Base-by-base conservation (phyloP, 2,888 invertebrate genomes). In the Hoplodrina ambigua region DNA sequence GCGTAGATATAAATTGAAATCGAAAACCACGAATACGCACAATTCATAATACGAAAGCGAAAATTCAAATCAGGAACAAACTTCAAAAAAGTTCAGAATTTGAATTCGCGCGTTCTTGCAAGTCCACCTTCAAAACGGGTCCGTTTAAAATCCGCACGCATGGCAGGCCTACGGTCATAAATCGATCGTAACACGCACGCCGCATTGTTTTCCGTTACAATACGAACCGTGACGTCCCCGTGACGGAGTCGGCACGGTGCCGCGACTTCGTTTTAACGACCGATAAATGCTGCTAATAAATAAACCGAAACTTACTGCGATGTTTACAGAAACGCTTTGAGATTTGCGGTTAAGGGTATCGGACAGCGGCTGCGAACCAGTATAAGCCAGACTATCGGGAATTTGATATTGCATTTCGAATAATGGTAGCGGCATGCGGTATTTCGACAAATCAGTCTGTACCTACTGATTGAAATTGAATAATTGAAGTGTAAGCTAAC, bases 231-330 rank as follows among this genome's bases (percentile, higher is more conserved):
- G 89, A 90, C 88, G 90, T 88, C 86, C 78, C 87, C 89, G 85
- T 88, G 89, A 88, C 91, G 89, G 85, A 84, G 84, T 82, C 80
- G 85, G 86, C 85, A 82, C 83, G 74, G 83, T 86, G 89, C 89
- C 85, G 86, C 86, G 75, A 83, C 80, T 77, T 68, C 84, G 65
- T 81, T 88, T 92, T 91, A 91, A 92, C 86, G 92, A 91, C 86
- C 90, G 88, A 92, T 92, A 92, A 92, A 91, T 80, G 85, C 82
- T 83, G 86, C 88, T 88, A 89, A 85, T 90, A 91, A 91, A 90
- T 88, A 90, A 80, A 85, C 82, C 78, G 74, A 84, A 85, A 81
- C 73, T 78, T 83, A 75, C 74, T 64, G 70, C 71, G 56, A 72
- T 73, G 75, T 81, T 73, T 80, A 77, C 75, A 75, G 83, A 81